Evolutionary conservation across 2,113 vertebrate genomes (phyloP).

Genomic region (Noctilio leporinus): DNA sequence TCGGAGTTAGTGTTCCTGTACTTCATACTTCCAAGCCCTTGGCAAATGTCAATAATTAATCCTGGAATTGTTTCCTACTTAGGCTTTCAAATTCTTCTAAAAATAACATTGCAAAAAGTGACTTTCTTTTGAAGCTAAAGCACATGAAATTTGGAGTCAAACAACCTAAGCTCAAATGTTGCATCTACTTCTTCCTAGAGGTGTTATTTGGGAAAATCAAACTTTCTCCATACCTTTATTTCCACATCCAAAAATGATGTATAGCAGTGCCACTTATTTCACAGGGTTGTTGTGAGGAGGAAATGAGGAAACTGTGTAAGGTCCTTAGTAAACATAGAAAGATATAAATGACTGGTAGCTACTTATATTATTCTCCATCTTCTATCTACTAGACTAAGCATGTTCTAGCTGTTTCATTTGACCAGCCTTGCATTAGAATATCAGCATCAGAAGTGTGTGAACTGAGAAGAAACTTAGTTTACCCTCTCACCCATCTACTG

Average conservation of each 20-base stretch:
- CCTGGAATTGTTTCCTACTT: neutral
- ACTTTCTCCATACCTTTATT: neutral
- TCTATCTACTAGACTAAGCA: neutral
- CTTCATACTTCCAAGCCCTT: neutral
- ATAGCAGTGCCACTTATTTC: neutral
- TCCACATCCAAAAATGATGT: neutral
- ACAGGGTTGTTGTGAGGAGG: neutral
- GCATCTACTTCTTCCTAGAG: neutral
- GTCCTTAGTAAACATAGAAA: neutral
- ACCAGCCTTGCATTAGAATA: neutral
- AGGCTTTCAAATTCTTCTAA: neutral
- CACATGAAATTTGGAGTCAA: neutral
- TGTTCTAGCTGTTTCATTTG: neutral
- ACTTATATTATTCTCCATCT: neutral
- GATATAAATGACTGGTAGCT: neutral
- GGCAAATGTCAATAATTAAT: neutral
- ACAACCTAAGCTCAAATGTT: neutral
- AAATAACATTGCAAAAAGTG: neutral
- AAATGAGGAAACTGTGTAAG: neutral
- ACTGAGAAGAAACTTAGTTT: neutral
- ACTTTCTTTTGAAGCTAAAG: neutral
- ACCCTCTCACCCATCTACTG: neutral
- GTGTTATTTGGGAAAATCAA: neutral
- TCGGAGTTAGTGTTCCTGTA: neutral
- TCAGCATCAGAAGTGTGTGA: neutral